A percentile compares a stretch with the other conserved stretches of the same genome.
phyloP scores from a whole-genome alignment of 2,797 vertebrate genomes.

The Pseudocheirus occidentalis region DNA sequence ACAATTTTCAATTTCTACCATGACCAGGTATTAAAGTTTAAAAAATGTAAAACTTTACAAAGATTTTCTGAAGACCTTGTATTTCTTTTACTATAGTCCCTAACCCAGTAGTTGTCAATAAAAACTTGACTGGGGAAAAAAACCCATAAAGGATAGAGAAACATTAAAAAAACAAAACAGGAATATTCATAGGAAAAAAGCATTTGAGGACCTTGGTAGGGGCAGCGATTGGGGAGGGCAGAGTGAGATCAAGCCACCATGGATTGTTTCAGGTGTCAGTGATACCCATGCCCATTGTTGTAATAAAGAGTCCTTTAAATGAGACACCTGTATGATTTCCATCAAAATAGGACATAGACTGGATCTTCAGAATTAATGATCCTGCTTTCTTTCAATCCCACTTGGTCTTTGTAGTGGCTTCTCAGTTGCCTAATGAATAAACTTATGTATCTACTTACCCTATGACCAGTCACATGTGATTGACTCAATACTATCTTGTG shows the following conservation, averaged over 20 bases:
- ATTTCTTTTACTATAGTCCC: neutral
- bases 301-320: neutral
- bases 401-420: neutral
- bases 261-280: neutral
- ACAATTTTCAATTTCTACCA: neutral
- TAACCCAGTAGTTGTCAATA: neutral
- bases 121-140: neutral
- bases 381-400: neutral
- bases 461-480: neutral
- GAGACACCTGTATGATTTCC: neutral
- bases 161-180: neutral
- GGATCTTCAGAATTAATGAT: constrained; percentile 2
- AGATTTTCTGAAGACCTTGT: constrained; percentile 3
- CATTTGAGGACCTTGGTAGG: neutral
- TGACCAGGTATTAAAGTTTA: neutral
- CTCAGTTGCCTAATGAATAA: constrained; percentile 11
- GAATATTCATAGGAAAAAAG: neutral
- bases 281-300: neutral
- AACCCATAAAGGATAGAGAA: neutral
- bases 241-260: neutral
- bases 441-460: neutral
- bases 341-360: neutral
- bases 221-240: too few relatives aligned
- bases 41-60: constrained; percentile 18
- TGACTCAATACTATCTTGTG: neutral